A percentile compares a stretch with the other conserved stretches of the same genome.
Conservation (phyloP, 2,113 vertebrate genomes). For the Lasiurus cinereus region DNA sequence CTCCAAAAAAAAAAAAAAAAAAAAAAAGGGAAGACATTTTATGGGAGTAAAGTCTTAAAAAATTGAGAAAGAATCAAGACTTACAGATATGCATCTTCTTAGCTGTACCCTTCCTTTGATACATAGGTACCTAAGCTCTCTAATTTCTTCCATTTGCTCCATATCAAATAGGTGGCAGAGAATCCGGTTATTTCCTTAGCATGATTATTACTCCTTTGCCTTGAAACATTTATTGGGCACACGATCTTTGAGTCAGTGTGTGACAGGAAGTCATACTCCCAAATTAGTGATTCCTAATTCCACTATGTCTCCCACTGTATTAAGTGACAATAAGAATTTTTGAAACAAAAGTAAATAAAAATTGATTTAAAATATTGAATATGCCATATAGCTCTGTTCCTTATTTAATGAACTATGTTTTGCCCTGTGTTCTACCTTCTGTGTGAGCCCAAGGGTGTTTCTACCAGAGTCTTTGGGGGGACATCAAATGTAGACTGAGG, state of each 20-base stretch:
- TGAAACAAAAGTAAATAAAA: slow-evolving; percentile 21
- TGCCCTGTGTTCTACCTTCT: slow-evolving; percentile 36
- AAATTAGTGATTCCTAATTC: background rate
- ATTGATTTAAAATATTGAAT: slow-evolving; percentile 18
- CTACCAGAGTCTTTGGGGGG: background rate
- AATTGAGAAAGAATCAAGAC: background rate
- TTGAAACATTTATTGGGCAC: background rate
- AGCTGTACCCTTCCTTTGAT: slow-evolving; percentile 14
- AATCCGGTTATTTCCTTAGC: background rate
- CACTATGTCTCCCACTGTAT: background rate
- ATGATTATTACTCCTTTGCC: background rate
- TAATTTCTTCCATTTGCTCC: background rate
- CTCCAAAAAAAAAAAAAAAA: background rate
- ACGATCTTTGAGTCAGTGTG: background rate
- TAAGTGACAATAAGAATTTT: slow-evolving; percentile 38
- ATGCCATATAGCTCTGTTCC: slow-evolving; percentile 26
- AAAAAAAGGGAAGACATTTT: background rate
- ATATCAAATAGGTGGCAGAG: background rate
- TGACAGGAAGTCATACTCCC: background rate
- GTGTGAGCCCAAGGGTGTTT: slow-evolving; percentile 43
- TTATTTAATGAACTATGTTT: slow-evolving; percentile 17
- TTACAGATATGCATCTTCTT: background rate
- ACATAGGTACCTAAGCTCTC: background rate
- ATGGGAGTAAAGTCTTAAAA: slow-evolving; percentile 13
- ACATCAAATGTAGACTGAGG: background rate